phyloP scores from a whole-genome alignment of 2,797 vertebrate species.

The Australoheros facetus region DNA sequence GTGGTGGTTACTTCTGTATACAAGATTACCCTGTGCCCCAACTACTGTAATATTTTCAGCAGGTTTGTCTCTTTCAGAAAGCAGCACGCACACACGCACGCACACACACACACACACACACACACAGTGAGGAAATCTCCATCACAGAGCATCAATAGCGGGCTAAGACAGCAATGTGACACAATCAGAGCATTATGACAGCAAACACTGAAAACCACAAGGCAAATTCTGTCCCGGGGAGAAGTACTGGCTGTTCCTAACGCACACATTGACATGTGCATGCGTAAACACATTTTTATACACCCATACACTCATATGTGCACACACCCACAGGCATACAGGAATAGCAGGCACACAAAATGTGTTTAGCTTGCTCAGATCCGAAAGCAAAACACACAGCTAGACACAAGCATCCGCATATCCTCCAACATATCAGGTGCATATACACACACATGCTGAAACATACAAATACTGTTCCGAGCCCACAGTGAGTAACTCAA shows the following conservation, averaged over 20 bases:
- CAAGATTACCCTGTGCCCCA: constrained; percentile 10
- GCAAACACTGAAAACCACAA: constrained; percentile 26
- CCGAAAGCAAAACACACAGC: constrained; percentile 15
- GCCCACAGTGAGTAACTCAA: constrained; percentile 45
- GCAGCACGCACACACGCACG: too few species aligned
- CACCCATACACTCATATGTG: not conserved
- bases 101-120: not conserved
- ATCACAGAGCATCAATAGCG: constrained; percentile 20
- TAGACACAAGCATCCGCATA: constrained; percentile 11
- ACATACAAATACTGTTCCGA: constrained; percentile 8
- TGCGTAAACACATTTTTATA: constrained; percentile 10
- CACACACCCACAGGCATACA: not conserved
- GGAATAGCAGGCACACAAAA: constrained; percentile 1
- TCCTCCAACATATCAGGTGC: not conserved
- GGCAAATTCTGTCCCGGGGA: constrained; percentile 11
- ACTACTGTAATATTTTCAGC: constrained; percentile 3
- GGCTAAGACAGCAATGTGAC: constrained; percentile 28
- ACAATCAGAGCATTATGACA: constrained; percentile 23
- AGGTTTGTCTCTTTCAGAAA: not conserved
- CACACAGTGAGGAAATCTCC: not conserved
- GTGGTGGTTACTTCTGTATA: constrained; percentile 16
- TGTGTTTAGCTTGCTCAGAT: constrained; percentile 2
- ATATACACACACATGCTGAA: not conserved
- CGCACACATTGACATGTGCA: constrained; percentile 13
- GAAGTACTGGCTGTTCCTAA: constrained; percentile 9